A percentile compares a stretch with the other conserved stretches of the same genome.
phyloP scores from a whole-genome alignment of 2,797 vertebrate species.

The Lagothrix lagotricha region DNA sequence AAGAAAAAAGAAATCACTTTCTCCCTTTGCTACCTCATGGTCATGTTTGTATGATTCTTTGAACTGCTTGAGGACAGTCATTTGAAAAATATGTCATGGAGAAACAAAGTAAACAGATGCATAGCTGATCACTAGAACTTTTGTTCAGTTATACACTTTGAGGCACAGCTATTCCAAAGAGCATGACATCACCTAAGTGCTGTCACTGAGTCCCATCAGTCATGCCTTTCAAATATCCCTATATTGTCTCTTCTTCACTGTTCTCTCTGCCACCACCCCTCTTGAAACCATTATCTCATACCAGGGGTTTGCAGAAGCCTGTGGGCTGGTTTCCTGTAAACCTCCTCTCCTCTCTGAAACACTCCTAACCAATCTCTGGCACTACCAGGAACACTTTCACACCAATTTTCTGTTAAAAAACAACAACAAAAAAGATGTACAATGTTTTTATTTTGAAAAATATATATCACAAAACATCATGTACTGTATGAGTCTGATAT shows the following conservation, averaged over 20 bases:
- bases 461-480: not conserved
- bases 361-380: not conserved
- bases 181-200: not conserved
- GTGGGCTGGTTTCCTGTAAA: not conserved
- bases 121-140: constrained; percentile 22
- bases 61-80: constrained; percentile 41
- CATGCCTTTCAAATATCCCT: not conserved
- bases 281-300: not conserved
- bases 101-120: constrained; percentile 49
- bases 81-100: constrained; percentile 37
- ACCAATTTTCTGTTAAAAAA: constrained; percentile 9
- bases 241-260: not conserved
- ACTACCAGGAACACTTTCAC: not conserved
- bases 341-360: not conserved
- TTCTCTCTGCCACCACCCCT: not conserved
- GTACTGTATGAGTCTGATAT: not conserved
- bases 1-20: not conserved
- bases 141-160: constrained; percentile 42
- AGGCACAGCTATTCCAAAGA: not conserved
- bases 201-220: not conserved
- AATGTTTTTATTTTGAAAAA: constrained; percentile 32
- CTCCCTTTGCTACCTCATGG: not conserved
- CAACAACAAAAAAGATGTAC: not conserved
- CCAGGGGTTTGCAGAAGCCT: not conserved
- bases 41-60: constrained; percentile 12